Base-by-base conservation (phyloP, 2,113 vertebrate species). In the Salvelinus fontinalis region DNA sequence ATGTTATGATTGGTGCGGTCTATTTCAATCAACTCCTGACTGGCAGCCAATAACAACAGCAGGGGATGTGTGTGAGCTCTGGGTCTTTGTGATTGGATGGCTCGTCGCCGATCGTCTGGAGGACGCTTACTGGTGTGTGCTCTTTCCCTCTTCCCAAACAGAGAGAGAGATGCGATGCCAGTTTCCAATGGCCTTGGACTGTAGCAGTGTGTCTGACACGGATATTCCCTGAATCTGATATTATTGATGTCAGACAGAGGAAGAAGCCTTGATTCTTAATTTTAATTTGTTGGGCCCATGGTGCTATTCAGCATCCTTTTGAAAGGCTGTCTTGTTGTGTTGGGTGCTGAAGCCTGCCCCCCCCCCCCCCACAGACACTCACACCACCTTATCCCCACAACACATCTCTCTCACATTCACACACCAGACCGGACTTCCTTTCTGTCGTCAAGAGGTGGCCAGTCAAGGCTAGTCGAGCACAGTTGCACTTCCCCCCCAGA, bases 1-100 rank as follows among this genome's bases (percentile, higher is more conserved):
- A 77, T 18, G 7, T 31, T 39, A n/a, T 49, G 39, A 11, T 4
- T 79, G 39, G 31, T 78, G 70, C 22, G 74, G 5, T 65, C 27
- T 44, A 44, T 54, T 29, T 51, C 69, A 74, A 48, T 84, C 66
- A 34, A 39, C 31, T 74, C 48, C 75, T 48, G 2, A 48, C 64
- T 29, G 80, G 27, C 14, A 26, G 75, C 6, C 4, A 2, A 65
- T 85, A 81, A 86, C 72, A 48, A 86, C 74, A 86, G 73, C 74
- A 5, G 24, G 60, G 88, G 83, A 89, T 80, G 84, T 44, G 1
- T 85, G 81, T 83, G 77, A 81, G 86, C 76, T 90, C 90, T 88
- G 74, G 86, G 89, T 77, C 59, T 1, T 44, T 75, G 74, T 2
- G 77, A 87, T 85, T 84, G 62, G 78, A 57, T 48, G 57, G 74